These are phyloP conservation scores for Zophobas atratus DNA, from an alignment of 1,140 invertebrate species.

Conservation along the genomic window DNA sequence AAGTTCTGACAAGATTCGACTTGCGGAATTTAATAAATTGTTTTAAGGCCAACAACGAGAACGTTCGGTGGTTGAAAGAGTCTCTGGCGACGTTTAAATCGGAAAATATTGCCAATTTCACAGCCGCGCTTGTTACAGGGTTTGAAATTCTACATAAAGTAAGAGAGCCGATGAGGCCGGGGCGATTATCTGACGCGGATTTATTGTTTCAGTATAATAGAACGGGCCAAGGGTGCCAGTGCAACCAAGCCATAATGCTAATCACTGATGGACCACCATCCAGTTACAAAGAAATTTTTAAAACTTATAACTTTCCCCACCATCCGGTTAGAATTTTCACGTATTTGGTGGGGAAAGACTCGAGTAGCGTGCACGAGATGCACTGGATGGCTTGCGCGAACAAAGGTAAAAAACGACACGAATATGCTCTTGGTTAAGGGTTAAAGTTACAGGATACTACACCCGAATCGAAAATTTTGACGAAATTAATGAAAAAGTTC, in stretches of 20 bases:
- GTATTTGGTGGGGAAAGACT: constrained; percentile 95
- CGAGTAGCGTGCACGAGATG: constrained; percentile 87
- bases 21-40: constrained; percentile 31
- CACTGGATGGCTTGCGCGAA: constrained; percentile 96
- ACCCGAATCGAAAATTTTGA: constrained; percentile 69
- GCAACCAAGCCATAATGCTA: constrained; percentile 98
- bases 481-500: constrained; percentile 77
- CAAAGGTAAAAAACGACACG: constrained; percentile 80
- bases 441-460: constrained; percentile 63
- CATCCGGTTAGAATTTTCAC: constrained; percentile 96
- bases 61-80: constrained; percentile 87
- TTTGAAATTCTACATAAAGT: constrained; percentile 95
- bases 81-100: constrained; percentile 78
- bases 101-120: constrained; percentile 92
- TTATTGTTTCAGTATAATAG: constrained; percentile 79
- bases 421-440: constrained; percentile 1
- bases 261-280: constrained; percentile 93
- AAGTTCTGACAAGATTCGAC: constrained; percentile 40
- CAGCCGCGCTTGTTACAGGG: constrained; percentile 88
- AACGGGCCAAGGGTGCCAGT: constrained; percentile 87
- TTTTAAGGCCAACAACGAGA: constrained; percentile 86
- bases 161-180: constrained; percentile 52
- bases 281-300: constrained; percentile 77
- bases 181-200: background rate
- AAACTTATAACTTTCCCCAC: constrained; percentile 91